Evolutionary conservation across 2,797 vertebrate species (phyloP).

Genomic region (Catostomus latipinnis): DNA sequence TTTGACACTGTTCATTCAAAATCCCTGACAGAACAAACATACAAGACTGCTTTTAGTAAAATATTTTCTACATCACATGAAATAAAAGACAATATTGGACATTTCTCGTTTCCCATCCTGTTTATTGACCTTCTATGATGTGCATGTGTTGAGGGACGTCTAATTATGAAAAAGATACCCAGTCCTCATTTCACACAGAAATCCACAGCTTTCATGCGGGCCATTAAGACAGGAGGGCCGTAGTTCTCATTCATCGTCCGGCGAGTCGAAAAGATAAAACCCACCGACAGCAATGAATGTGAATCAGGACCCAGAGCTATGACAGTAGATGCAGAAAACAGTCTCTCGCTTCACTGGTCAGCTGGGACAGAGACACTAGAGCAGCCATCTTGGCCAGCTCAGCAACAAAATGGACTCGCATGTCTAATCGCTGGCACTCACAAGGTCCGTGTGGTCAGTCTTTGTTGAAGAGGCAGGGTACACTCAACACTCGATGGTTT

Average conservation of each 20-base stretch:
- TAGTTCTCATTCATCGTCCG: slow-evolving; percentile 96
- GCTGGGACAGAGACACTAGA: slow-evolving; percentile 41
- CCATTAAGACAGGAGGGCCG: slow-evolving; percentile 58
- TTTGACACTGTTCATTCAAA: slow-evolving; percentile 21
- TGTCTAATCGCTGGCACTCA: slow-evolving; percentile 10
- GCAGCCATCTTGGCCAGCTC: slow-evolving; percentile 45
- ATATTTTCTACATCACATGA: not conserved
- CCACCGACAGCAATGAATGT: slow-evolving; percentile 99
- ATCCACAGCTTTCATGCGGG: not conserved
- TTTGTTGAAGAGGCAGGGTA: slow-evolving; percentile 81
- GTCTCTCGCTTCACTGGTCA: slow-evolving; percentile 44
- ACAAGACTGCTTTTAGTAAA: not conserved
- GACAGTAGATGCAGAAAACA: slow-evolving; percentile 36
- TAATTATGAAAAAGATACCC: not conserved
- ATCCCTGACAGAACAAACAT: not conserved
- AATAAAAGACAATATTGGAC: slow-evolving; percentile 17
- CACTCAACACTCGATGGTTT: slow-evolving; percentile 99
- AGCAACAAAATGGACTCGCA: slow-evolving; percentile 32
- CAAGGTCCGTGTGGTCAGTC: slow-evolving; percentile 30
- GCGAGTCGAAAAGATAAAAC: slow-evolving; percentile 88
- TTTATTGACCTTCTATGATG: slow-evolving; percentile 33
- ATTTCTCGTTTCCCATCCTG: slow-evolving; percentile 3
- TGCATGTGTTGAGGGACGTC: slow-evolving; percentile 2
- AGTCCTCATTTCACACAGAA: slow-evolving; percentile 20
- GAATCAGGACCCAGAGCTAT: slow-evolving; percentile 81